A percentile compares a stretch with the other conserved stretches of the same genome.
Conservation (phyloP, 2,888 invertebrate species). For the Metellina segmentata region DNA sequence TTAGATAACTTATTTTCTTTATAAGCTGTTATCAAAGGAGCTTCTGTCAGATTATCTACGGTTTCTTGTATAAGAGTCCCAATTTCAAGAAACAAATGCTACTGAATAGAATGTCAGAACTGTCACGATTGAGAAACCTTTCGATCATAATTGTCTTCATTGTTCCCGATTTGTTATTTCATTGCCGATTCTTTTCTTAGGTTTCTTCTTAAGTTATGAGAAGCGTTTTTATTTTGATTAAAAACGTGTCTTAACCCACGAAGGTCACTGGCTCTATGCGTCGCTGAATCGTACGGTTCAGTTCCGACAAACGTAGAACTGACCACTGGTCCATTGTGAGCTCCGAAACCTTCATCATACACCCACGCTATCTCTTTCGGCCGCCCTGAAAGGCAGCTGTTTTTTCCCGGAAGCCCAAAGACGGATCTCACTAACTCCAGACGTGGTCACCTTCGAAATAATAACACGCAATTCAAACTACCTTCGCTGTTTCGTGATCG, state of each 20-base stretch:
- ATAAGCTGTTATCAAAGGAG: background rate
- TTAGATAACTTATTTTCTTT: background rate
- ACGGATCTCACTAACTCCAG: too few relatives aligned
- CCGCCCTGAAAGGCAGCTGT: constrained; percentile 1
- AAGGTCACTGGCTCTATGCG: constrained; percentile 64
- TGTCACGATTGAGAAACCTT: background rate
- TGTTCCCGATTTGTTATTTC: constrained; percentile 46
- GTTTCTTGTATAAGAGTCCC: background rate
- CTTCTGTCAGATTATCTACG: too few relatives aligned
- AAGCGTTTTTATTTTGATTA: constrained; percentile 21
- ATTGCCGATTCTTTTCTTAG: constrained; percentile 12
- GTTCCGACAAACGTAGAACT: constrained; percentile 34
- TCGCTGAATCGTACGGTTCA: constrained; percentile 60
- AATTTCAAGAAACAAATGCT: constrained; percentile 9
- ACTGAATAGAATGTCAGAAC: background rate
- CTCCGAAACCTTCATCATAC: constrained; percentile 37
- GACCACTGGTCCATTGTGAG: constrained; percentile 53
- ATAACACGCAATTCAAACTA: too few relatives aligned
- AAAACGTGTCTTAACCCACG: constrained; percentile 31
- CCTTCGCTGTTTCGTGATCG: too few relatives aligned
- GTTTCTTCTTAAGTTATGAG: constrained; percentile 24
- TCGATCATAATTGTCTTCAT: constrained; percentile 23
- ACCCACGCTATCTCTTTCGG: constrained; percentile 25
- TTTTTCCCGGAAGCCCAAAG: background rate
- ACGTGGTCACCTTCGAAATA: too few relatives aligned